Base-by-base conservation (phyloP, 2,797 vertebrate genomes). In the Erithacus rubecula region DNA sequence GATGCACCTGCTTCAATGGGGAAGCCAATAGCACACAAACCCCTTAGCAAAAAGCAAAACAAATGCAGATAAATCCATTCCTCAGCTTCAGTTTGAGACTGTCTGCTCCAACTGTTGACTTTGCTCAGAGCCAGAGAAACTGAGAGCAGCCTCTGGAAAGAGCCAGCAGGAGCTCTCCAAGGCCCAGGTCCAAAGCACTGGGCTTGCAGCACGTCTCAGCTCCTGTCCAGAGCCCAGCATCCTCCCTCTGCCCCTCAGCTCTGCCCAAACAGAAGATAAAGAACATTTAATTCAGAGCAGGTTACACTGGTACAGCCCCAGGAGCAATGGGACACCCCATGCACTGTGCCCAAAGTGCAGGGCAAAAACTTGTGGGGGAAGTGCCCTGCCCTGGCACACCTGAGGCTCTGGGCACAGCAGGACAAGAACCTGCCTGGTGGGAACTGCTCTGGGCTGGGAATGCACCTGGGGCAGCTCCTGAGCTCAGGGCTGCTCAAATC, bases 271-370 rank as follows among this genome's bases (percentile, higher is more conserved):
- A 27, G 29, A 30, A 81, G 5, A 10, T 26, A 72, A 24, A 24
- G 59, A 29, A 5, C 4, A 27, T 11, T n/a, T 43, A 2, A 41
- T 12, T 62, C 37, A 8, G 44, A 83, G 4, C 3, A 5, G 6
- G 5, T 15, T 34, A 15, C 4, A 4, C 4, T 13, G 62, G 41
- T 34, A 21, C 39, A 55, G 39, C 23, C 46, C 46, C 24, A 16
- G 26, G 37, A 52, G 43, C 0, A 0, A n/a, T 14, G 30, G 10
- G 47, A 75, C 26, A 9, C 41, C 43, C 32, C 5, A 10, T 1
- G 23, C 1, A 5, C 43, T 4, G n/a, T 6, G 51, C 44, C 39
- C 34, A 9, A 32, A 51, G 14, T 1, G 13, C 15, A 37, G 68
- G 70, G n/a, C 15, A 24, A 15, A 41, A 52, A 9, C 2, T 39